A percentile compares a stretch with the other conserved stretches of the same genome.
phyloP scores from a whole-genome alignment of 2,113 vertebrate genomes.

The Agelaius phoeniceus region DNA sequence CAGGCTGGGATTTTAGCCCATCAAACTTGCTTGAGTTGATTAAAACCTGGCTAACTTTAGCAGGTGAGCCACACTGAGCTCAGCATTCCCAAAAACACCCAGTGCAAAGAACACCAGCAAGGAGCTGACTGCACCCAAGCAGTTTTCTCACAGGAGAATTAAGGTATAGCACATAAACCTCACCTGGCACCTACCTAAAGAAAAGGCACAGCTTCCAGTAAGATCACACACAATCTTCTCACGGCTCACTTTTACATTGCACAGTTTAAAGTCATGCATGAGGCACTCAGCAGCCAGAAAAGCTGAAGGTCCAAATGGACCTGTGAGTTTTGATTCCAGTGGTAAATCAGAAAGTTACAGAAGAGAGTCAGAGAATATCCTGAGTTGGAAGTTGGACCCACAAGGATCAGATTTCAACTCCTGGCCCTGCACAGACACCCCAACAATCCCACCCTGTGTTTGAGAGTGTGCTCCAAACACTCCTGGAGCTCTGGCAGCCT shows the following conservation, averaged over 20 bases:
- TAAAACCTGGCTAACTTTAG: not conserved
- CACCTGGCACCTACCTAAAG: accelerated
- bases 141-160: not conserved
- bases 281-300: not conserved
- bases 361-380: not conserved
- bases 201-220: not conserved
- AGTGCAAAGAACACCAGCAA: not conserved
- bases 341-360: not conserved
- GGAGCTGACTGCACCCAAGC: not conserved
- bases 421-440: not conserved
- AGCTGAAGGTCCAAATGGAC: not conserved
- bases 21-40: not conserved
- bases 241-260: not conserved
- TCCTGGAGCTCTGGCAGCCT: not conserved
- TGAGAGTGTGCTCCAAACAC: accelerated
- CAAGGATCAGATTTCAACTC: not conserved
- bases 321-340: not conserved
- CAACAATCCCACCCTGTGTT: not conserved
- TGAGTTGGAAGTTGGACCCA: not conserved
- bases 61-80: not conserved
- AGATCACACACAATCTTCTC: not conserved
- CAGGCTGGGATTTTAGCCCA: not conserved
- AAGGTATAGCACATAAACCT: not conserved
- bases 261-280: accelerated
- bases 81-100: not conserved